phyloP scores from a whole-genome alignment of 2,113 vertebrate species.

The Gavialis gangeticus region DNA sequence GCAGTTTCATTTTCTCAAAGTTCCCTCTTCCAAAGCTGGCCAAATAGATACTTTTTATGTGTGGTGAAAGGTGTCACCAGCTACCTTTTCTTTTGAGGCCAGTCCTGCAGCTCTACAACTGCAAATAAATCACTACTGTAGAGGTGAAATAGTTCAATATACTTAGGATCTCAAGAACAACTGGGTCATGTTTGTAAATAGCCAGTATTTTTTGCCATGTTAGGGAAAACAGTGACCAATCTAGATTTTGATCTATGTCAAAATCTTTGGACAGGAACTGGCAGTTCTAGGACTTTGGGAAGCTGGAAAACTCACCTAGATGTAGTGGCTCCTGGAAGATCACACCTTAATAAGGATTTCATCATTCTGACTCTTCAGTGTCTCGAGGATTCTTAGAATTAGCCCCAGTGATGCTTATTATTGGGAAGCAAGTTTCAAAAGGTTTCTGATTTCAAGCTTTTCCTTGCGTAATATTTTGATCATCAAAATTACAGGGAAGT shows the following conservation, averaged over 20 bases:
- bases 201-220: slow-evolving; percentile 5
- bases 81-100: neutral
- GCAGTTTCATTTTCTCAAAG: neutral
- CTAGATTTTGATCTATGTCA: slow-evolving; percentile 7
- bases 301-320: neutral
- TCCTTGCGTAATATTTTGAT: slow-evolving; percentile 10
- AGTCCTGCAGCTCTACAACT: neutral
- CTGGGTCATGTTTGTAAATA: neutral
- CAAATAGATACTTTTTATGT: neutral
- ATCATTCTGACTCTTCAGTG: neutral
- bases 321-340: neutral
- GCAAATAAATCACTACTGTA: neutral
- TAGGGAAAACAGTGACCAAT: neutral
- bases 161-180: neutral
- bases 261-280: slow-evolving; percentile 15
- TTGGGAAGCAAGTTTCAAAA: neutral
- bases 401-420: neutral
- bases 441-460: neutral
- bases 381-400: neutral
- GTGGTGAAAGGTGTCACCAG: neutral
- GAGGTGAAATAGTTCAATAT: neutral
- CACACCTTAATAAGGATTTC: neutral
- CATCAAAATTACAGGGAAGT: slow-evolving; percentile 3
- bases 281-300: neutral
- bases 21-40: neutral